Evolutionary conservation across 64 coral and sea anemone species (phyloP).

Genomic region (Montipora efflorescens): DNA sequence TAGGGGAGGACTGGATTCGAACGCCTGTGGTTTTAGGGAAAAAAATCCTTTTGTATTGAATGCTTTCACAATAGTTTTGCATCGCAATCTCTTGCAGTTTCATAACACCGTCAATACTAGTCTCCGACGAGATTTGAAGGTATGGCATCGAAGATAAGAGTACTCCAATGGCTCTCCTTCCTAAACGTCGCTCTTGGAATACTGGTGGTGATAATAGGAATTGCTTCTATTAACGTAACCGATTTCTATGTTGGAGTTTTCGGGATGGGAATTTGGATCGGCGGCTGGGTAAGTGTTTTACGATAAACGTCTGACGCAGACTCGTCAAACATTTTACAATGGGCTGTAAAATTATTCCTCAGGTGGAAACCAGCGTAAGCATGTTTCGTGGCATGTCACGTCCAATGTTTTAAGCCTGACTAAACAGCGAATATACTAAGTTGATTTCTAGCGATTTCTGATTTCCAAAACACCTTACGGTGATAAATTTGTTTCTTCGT

Average conservation of each 20-base stretch:
- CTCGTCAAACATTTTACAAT: too few species aligned
- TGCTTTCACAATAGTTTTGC: background rate
- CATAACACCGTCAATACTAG: background rate
- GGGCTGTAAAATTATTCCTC: too few species aligned
- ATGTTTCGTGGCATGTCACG: too few species aligned
- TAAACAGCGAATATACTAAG: too few species aligned
- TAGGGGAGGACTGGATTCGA: background rate
- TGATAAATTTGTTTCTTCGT: too few species aligned
- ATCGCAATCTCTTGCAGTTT: background rate
- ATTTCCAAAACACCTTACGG: too few species aligned
- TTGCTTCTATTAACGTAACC: slow-evolving; percentile 39
- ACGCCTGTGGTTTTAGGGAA: background rate
- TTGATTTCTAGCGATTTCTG: too few species aligned
- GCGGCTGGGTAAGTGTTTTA: slow-evolving; percentile 37
- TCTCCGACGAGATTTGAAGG: background rate
- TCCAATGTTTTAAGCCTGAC: too few species aligned
- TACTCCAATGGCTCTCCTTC: background rate
- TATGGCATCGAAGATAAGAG: slow-evolving; percentile 28
- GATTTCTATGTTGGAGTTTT: slow-evolving; percentile 35
- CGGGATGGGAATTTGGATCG: slow-evolving; percentile 78
- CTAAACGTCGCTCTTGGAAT: slow-evolving; percentile 31
- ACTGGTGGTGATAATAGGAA: slow-evolving; percentile 13
- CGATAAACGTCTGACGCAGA: background rate
- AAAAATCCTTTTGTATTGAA: background rate
- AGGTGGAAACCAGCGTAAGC: too few species aligned